Conservation (phyloP, 1,140 invertebrate species). For the Phymorhynchus buccinoides region DNA sequence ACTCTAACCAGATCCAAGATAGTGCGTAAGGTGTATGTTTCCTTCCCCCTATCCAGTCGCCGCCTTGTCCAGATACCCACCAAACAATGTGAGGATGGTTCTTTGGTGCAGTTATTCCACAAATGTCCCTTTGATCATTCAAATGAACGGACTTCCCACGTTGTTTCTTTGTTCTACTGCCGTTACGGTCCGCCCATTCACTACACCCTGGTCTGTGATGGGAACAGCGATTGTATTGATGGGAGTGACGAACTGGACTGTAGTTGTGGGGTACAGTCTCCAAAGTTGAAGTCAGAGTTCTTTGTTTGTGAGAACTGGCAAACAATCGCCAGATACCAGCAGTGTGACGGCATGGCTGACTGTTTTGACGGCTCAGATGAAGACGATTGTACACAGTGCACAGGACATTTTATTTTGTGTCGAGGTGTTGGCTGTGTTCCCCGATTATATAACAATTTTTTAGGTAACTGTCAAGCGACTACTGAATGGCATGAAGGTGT, state of each 20-base stretch:
- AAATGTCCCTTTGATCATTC: not conserved
- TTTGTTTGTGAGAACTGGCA: not conserved
- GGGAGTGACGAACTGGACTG: constrained; percentile 1
- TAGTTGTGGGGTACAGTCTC: not conserved
- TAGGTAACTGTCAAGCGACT: not conserved
- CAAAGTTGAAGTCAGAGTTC: not conserved
- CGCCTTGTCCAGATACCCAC: not conserved
- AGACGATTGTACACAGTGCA: not conserved
- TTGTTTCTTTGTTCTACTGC: not conserved
- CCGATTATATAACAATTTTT: no score
- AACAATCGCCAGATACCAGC: not conserved
- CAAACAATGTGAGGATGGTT: not conserved
- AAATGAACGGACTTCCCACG: not conserved
- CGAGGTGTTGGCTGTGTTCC: not conserved
- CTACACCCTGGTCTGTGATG: constrained; percentile 21
- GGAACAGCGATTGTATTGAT: not conserved
- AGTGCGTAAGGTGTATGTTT: no score
- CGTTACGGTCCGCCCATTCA: not conserved
- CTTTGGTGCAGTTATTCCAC: not conserved
- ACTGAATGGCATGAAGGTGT: not conserved
- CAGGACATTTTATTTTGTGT: not conserved
- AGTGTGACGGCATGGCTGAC: not conserved
- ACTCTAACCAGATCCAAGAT: not conserved
- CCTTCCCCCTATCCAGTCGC: not conserved
- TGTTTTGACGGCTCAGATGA: not conserved